These are phyloP conservation scores for Sarcophaga rosellei DNA, from an alignment of 2,888 invertebrate species.

Conservation along the genomic window DNA sequence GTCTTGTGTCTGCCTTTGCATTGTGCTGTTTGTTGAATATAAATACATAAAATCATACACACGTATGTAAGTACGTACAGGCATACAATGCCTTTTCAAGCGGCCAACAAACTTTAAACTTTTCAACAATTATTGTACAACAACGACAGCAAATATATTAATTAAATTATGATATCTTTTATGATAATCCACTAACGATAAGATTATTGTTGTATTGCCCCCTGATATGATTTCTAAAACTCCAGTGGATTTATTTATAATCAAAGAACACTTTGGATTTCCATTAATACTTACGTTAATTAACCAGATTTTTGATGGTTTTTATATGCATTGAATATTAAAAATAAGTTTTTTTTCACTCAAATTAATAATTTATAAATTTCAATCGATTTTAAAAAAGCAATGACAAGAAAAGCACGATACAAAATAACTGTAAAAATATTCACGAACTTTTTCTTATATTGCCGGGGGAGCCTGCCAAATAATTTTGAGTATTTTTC, in stretches of 20 bases:
- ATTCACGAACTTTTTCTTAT: neutral
- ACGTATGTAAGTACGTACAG: too few species aligned
- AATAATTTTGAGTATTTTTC: neutral
- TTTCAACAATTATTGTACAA: too few species aligned
- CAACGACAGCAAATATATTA: too few species aligned
- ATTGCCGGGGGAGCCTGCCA: neutral
- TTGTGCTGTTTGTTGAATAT: too few species aligned
- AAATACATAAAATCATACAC: too few species aligned
- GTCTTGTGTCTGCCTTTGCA: too few species aligned
- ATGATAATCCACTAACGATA: neutral
- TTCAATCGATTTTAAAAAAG: slow-evolving; percentile 25
- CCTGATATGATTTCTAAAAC: too few species aligned
- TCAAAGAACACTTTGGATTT: too few species aligned
- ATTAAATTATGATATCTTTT: too few species aligned
- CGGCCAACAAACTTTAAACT: too few species aligned
- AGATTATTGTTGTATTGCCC: neutral
- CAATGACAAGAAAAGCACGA: neutral
- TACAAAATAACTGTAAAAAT: neutral
- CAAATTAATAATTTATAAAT: slow-evolving; percentile 15
- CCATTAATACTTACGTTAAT: neutral
- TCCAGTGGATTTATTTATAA: too few species aligned
- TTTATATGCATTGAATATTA: neutral
- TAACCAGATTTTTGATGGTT: neutral
- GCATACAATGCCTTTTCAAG: too few species aligned
- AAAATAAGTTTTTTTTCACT: neutral